Evolutionary conservation across 2,797 vertebrate species (phyloP).

Genomic region (Remorina albescens): DNA sequence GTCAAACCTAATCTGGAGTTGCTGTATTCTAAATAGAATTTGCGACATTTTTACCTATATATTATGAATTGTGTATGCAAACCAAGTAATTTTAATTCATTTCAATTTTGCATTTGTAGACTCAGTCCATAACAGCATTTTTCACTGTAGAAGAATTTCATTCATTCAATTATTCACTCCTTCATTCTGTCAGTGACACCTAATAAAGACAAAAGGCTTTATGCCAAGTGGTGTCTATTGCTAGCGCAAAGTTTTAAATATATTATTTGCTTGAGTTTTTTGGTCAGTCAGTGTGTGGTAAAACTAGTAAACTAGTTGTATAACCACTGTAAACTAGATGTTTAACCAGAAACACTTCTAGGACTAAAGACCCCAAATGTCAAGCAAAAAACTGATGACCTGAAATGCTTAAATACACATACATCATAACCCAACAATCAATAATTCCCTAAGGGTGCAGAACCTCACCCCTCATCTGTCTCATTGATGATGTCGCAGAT

Average conservation of each 20-base stretch:
- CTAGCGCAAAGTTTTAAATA: conserved; percentile 44
- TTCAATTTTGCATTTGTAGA: background rate
- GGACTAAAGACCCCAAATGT: background rate
- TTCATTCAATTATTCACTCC: conserved; percentile 32
- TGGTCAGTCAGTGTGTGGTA: conserved; percentile 25
- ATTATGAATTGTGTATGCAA: background rate
- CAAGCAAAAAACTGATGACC: background rate
- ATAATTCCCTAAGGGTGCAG: background rate
- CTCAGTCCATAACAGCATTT: conserved; percentile 2
- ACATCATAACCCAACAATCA: background rate
- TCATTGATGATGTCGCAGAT: conserved; percentile 99
- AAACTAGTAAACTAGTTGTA: conserved; percentile 39
- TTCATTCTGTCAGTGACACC: conserved; percentile 38
- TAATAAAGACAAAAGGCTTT: no score
- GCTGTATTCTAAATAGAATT: no score
- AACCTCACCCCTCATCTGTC: conserved; percentile 94
- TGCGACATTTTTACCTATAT: no score
- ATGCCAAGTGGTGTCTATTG: conserved; percentile 33
- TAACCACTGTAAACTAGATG: conserved; percentile 12
- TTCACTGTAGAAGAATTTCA: conserved; percentile 22
- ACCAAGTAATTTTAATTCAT: background rate
- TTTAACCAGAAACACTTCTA: conserved; percentile 2
- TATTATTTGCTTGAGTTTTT: conserved; percentile 46
- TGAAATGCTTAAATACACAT: background rate
- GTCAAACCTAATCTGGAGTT: background rate